phyloP scores from a whole-genome alignment of 2,888 invertebrate species.

The Pristionchus arcanus region DNA sequence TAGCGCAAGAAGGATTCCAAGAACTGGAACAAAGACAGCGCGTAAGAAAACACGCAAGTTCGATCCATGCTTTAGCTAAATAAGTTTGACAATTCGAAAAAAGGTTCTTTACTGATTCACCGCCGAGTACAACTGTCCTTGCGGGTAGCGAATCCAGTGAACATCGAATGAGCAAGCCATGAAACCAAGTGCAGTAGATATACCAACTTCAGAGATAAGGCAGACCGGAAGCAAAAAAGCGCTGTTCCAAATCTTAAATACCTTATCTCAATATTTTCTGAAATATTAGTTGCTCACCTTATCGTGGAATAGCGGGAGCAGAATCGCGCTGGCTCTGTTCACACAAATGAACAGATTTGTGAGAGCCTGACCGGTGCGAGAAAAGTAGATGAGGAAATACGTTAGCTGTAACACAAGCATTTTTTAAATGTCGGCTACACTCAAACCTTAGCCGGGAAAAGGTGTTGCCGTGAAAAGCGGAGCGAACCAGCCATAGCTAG shows the following conservation, averaged over 20 bases:
- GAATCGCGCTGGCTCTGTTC: neutral
- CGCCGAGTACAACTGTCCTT: neutral
- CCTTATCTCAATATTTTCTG: neutral
- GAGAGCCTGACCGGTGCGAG: neutral
- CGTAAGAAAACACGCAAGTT: neutral
- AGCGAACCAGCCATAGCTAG: neutral
- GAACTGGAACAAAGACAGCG: neutral
- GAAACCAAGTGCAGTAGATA: neutral
- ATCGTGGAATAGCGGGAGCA: neutral
- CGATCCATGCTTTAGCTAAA: neutral
- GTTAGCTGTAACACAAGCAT: neutral
- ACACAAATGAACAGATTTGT: neutral
- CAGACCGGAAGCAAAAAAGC: neutral
- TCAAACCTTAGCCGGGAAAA: neutral
- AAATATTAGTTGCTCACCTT: neutral
- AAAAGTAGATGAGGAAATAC: neutral
- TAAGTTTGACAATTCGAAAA: neutral
- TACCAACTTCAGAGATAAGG: neutral
- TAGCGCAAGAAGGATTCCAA: neutral
- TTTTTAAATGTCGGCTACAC: too few relatives aligned
- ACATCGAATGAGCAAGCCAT: neutral
- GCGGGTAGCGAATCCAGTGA: neutral
- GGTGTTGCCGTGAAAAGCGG: neutral
- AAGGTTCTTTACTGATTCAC: neutral
- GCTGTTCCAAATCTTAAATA: neutral